Percentiles rank a stretch among this genome's conserved stretches.
Evolutionary conservation across 2,888 invertebrate species (phyloP).

Genomic region (Junonia oenone): DNA sequence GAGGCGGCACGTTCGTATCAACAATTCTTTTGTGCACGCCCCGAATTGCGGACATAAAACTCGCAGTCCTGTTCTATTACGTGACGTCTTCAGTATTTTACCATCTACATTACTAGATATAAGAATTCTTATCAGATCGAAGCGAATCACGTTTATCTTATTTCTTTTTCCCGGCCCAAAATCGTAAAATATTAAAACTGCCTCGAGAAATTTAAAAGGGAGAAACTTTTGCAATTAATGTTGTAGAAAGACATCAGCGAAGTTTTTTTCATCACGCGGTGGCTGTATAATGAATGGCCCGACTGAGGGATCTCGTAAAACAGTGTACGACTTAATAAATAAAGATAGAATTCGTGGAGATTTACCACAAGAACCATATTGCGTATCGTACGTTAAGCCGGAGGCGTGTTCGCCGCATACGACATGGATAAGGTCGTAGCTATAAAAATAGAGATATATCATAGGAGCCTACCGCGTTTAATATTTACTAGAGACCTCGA

Average conservation of each 20-base stretch:
- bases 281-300: constrained; percentile 74
- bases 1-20: constrained; percentile 55
- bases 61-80: constrained; percentile 67
- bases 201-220: constrained; percentile 51
- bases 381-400: constrained; percentile 57
- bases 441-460: constrained; percentile 64
- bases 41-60: constrained; percentile 77
- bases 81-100: constrained; percentile 69
- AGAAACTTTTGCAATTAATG: constrained; percentile 71
- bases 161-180: constrained; percentile 49
- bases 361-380: constrained; percentile 68
- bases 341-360: constrained; percentile 72
- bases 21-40: constrained; percentile 76
- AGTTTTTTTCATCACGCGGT: constrained; percentile 73
- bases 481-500: constrained; percentile 50
- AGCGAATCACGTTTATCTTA: constrained; percentile 50
- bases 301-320: constrained; percentile 70
- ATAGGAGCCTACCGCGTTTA: constrained; percentile 54
- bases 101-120: constrained; percentile 63
- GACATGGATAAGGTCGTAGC: constrained; percentile 42
- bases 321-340: constrained; percentile 78
- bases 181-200: constrained; percentile 59
- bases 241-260: constrained; percentile 72
- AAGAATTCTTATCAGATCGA: constrained; percentile 61
- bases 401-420: constrained; percentile 52